These are phyloP conservation scores for Phataginus tetradactyla DNA, from an alignment of 2,797 vertebrate genomes.

Conservation along the genomic window DNA sequence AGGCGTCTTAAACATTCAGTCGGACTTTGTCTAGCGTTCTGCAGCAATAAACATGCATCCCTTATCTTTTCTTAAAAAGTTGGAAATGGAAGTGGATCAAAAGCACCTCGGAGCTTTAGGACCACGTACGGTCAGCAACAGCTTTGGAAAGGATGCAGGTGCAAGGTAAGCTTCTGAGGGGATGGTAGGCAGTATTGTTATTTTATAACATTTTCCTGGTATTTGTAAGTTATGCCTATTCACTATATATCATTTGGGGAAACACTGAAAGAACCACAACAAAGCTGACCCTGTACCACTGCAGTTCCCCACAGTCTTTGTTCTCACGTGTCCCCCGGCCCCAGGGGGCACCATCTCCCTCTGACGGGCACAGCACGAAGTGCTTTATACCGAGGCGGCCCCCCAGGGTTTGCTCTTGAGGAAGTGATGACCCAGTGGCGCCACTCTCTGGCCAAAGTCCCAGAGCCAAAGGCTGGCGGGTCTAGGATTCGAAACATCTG, in stretches of 20 bases:
- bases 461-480: too few species aligned
- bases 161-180: too few species aligned
- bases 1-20: neutral
- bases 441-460: neutral
- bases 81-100: neutral
- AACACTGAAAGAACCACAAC: neutral
- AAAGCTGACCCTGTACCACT: too few species aligned
- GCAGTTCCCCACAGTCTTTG: too few species aligned
- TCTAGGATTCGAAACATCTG: neutral
- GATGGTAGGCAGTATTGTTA: neutral
- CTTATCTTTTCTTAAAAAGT: neutral
- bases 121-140: neutral
- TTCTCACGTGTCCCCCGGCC: fast-evolving
- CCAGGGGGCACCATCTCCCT: fast-evolving
- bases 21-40: neutral
- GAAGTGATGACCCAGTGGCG: fast-evolving
- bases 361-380: too few species aligned
- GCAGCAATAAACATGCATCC: neutral
- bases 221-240: neutral
- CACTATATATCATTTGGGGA: neutral
- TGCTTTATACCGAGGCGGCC: neutral
- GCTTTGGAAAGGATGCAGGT: neutral
- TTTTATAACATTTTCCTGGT: neutral
- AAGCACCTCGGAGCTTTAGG: neutral
- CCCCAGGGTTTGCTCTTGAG: neutral